These are phyloP conservation scores for Onychomys leucogaster DNA, from an alignment of 2,797 vertebrate genomes.

Conservation along the genomic window DNA sequence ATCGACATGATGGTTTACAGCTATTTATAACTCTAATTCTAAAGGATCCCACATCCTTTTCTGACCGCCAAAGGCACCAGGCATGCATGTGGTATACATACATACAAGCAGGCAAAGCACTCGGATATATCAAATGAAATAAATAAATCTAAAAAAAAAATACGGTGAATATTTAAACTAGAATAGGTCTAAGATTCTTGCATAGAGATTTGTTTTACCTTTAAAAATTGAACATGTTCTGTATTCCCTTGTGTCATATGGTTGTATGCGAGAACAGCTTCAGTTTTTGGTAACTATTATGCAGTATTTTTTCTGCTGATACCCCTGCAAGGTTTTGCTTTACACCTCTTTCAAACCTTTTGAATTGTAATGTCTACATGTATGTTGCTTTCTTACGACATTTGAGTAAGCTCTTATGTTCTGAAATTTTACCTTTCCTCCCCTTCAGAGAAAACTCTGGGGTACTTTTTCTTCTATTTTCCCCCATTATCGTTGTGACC, in stretches of 20 bases:
- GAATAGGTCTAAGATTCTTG: background rate
- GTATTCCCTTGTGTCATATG: background rate
- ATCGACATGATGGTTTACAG: background rate
- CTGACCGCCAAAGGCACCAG: background rate
- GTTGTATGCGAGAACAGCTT: constrained; percentile 21
- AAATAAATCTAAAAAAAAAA: background rate
- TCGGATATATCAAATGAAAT: background rate
- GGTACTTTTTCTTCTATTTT: background rate
- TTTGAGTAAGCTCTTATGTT: constrained; percentile 2
- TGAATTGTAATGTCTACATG: background rate
- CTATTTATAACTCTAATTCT: background rate
- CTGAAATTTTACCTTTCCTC: background rate
- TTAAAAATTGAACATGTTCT: background rate
- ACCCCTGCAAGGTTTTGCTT: background rate
- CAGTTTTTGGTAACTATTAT: background rate
- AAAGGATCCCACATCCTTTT: background rate
- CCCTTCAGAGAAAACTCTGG: background rate
- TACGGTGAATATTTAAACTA: background rate
- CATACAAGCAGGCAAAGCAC: background rate
- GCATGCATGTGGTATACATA: background rate
- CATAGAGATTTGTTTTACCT: constrained; percentile 8
- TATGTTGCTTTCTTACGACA: background rate
- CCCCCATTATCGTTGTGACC: background rate
- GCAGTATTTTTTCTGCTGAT: background rate
- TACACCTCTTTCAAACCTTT: background rate